Conservation (phyloP, 2,888 invertebrate genomes). For the Aplocera efformata region DNA sequence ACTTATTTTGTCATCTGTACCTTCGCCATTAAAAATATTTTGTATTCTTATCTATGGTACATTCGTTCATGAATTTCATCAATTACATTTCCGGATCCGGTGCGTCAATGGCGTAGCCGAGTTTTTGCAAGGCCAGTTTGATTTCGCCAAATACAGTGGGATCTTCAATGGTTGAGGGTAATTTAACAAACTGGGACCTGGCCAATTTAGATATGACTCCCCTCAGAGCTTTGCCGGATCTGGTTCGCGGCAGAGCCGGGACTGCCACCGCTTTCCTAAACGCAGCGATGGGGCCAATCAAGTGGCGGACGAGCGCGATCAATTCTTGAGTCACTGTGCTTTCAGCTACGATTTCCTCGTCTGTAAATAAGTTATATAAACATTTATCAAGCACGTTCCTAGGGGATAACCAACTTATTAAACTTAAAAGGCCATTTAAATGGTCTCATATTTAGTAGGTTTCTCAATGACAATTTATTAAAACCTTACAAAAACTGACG, state of each 20-base stretch:
- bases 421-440: too few relatives aligned
- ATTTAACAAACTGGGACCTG: constrained; percentile 87
- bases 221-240: constrained; percentile 85
- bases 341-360: constrained; percentile 70
- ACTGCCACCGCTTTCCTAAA: constrained; percentile 91
- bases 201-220: constrained; percentile 93
- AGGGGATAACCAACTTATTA: too few relatives aligned
- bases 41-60: too few relatives aligned
- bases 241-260: constrained; percentile 90
- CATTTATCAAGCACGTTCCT: neutral
- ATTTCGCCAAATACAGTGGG: constrained; percentile 90
- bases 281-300: constrained; percentile 93
- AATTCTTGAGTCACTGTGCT: constrained; percentile 67
- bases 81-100: constrained; percentile 81
- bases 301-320: constrained; percentile 64
- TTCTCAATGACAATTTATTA: too few relatives aligned
- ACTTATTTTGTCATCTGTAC: too few relatives aligned
- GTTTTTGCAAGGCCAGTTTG: constrained; percentile 85
- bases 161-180: constrained; percentile 94
- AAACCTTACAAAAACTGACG: too few relatives aligned
- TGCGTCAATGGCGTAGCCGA: constrained; percentile 87
- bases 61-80: neutral
- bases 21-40: too few relatives aligned
- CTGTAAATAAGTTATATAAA: constrained; percentile 34
- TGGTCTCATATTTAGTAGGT: too few relatives aligned